Evolutionary conservation across 2,113 vertebrate species (phyloP).

Genomic region (Clarias macrocephalus): DNA sequence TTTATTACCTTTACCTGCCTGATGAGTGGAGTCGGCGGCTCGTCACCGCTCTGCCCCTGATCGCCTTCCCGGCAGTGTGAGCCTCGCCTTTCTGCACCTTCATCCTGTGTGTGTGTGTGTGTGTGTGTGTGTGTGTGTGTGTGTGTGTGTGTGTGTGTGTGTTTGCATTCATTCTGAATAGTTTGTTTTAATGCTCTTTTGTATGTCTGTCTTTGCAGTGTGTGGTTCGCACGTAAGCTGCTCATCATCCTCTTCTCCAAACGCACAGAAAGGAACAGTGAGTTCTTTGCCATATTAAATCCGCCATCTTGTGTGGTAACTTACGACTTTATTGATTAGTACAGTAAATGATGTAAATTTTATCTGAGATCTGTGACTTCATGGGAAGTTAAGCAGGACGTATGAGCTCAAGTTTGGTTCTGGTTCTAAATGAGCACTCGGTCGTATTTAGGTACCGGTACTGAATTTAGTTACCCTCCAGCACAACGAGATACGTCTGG

Average conservation of each 20-base stretch:
- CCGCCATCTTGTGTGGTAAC: neutral
- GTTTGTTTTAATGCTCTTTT: neutral
- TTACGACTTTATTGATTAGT: too few species aligned
- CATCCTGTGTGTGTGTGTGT: neutral
- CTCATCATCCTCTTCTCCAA: slow-evolving; percentile 93
- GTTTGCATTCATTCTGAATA: neutral
- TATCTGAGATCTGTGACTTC: too few species aligned
- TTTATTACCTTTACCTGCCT: slow-evolving; percentile 92
- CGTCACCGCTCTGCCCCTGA: slow-evolving; percentile 89
- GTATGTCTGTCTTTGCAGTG: slow-evolving; percentile 68
- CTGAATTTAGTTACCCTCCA: neutral
- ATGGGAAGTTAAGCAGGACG: neutral
- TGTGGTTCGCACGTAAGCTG: slow-evolving; percentile 87
- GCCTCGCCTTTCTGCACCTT: slow-evolving; percentile 57
- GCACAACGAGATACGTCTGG: neutral
- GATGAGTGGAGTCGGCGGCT: slow-evolving; percentile 84
- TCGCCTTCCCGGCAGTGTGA: slow-evolving; percentile 92
- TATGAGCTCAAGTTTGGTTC: neutral
- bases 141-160: slow-evolving; percentile 2
- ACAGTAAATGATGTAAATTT: too few species aligned
- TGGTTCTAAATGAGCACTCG: neutral
- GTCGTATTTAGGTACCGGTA: too few species aligned
- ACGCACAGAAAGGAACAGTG: slow-evolving; percentile 95
- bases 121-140: neutral
- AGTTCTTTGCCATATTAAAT: slow-evolving; percentile 60